Evolutionary conservation across 35 echinoderm and acorn worm genomes (phyloP), one percentile per base, ranked within the genome.

Genomic region (Ptychodera flava): DNA sequence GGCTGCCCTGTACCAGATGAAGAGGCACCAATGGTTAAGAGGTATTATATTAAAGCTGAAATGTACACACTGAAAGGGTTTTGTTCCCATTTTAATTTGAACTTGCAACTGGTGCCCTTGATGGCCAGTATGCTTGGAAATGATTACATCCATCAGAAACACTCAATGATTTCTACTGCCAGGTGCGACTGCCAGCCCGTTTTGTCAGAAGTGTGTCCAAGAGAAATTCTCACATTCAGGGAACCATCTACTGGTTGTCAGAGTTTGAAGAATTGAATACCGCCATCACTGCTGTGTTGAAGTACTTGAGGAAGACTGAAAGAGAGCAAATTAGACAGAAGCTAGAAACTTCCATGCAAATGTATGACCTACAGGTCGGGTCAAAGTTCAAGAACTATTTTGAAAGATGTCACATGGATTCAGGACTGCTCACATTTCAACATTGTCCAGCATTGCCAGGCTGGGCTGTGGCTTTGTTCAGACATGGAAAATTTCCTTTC

Each of bases 111-210:
- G 14, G 64, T 99, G 45, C 96, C 96, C 0, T 85, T 99, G 31
- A 85, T 99, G 84, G 96, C 93, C 27, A 94, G 92, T 0, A 34
- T 94, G 1, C 77, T 36, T 36, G 96, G 96, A 0, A 99, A 99
- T 75, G 96, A 99, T 85, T 99, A 99, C 82, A 77, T 94, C 16
- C 91, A 78, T 52, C 91, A 28, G 76, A 31, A 16, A 86, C 83
- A 1, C 29, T 97, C 16, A 88, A 85, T 76, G 37, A 81, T 36
- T 97, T 97, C 85, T 81, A 79, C 29, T 38, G 86, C 38, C 88
- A 91, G 85, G 81, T 28, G 27, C 33, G 22, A 64, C 79, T 31
- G 33, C 34, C 28, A 36, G 38, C 1, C 78, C 84, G 33, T 38
- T 86, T 32, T 83, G 35, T 29, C 31, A 36, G n/a, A 78, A 28